A percentile compares a stretch with the other conserved stretches of the same genome.
Conservation (phyloP, 2,888 invertebrate genomes). For the Rutpela maculata region DNA sequence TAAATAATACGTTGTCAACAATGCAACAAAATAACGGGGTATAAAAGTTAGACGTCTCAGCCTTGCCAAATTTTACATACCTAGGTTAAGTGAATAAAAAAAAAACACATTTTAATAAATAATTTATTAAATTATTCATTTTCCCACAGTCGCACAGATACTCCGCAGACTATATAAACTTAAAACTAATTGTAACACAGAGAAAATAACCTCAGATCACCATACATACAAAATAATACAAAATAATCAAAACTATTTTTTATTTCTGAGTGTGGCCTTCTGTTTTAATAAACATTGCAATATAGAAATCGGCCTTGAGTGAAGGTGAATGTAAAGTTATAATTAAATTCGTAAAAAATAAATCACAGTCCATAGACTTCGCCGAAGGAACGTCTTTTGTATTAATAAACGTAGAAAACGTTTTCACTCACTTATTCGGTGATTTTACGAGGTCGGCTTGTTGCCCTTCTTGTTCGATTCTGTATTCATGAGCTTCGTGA, state of each 20-base stretch:
- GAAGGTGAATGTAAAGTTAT: conserved; percentile 39
- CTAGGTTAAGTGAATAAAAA: background rate
- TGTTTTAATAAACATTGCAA: conserved; percentile 8
- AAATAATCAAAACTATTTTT: conserved; percentile 38
- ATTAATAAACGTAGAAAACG: conserved; percentile 18
- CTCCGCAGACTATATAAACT: conserved; percentile 16
- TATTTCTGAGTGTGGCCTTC: conserved; percentile 51
- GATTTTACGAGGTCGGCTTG: conserved; percentile 24
- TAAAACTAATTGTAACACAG: conserved; percentile 31
- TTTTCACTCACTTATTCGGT: conserved; percentile 33
- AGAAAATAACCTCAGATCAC: conserved; percentile 26
- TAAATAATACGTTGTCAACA: background rate
- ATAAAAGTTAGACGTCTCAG: too few relatives aligned
- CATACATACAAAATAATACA: conserved; percentile 25
- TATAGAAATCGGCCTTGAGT: conserved; percentile 38
- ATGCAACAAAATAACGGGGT: too few relatives aligned
- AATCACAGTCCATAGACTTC: conserved; percentile 47
- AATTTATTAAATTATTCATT: conserved; percentile 1
- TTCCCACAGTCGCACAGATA: conserved; percentile 9
- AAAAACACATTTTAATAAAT: background rate
- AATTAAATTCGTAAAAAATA: conserved; percentile 35
- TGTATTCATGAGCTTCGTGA: conserved; percentile 89
- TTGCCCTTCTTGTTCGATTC: conserved; percentile 84
- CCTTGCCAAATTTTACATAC: too few relatives aligned
- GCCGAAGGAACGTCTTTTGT: conserved; percentile 41